A percentile compares a stretch with the other conserved stretches of the same genome.
Conservation (phyloP, 2,113 vertebrate species). For the Eonycteris spelaea region DNA sequence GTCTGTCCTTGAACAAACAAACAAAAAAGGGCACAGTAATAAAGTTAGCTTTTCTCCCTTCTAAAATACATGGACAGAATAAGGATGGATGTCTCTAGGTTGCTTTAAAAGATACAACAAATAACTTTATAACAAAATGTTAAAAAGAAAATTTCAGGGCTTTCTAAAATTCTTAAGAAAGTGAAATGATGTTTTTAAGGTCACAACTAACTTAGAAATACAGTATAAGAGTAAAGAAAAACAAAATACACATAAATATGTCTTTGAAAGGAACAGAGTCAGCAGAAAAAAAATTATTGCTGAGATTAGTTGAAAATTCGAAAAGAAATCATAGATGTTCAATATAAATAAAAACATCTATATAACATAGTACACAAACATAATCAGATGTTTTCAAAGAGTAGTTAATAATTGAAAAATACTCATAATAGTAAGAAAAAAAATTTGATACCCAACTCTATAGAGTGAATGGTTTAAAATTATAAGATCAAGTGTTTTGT, state of each 20-base stretch:
- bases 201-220: not conserved
- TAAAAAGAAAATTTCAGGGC: not conserved
- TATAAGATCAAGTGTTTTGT: not conserved
- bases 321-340: not conserved
- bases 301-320: not conserved
- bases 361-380: not conserved
- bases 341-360: not conserved
- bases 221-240: not conserved
- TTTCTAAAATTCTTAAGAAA: not conserved
- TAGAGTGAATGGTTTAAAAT: not conserved
- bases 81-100: not conserved
- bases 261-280: not conserved
- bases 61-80: not conserved
- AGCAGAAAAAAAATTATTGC: not conserved
- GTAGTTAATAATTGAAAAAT: not conserved
- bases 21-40: not conserved
- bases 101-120: not conserved
- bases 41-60: slow-evolving; percentile 26
- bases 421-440: not conserved
- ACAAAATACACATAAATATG: not conserved
- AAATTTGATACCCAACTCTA: not conserved
- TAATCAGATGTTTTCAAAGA: not conserved
- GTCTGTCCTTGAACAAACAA: slow-evolving; percentile 54
- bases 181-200: not conserved
- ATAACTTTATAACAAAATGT: not conserved